Evolutionary conservation across 1,140 invertebrate species (phyloP).

Genomic region (Zaprionus gabonicus): DNA sequence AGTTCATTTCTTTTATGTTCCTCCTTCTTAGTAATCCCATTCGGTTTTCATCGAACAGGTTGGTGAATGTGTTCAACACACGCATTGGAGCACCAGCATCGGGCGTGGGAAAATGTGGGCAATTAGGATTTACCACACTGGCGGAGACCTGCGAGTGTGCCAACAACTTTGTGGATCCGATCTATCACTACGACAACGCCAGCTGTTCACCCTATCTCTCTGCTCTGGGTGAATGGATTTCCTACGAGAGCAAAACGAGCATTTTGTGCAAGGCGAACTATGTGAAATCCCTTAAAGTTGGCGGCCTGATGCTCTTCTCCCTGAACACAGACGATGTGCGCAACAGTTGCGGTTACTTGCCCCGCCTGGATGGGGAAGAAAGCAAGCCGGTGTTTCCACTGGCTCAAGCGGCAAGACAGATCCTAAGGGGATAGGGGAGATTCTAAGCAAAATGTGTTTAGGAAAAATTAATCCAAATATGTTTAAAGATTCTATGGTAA

Average conservation of each 20-base stretch:
- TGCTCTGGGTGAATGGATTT: conserved; percentile 92
- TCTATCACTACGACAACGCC: conserved; percentile 87
- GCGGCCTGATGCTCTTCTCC: conserved; percentile 91
- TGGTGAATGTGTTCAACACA: conserved; percentile 89
- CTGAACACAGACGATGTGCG: conserved; percentile 90
- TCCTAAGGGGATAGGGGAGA: conserved; percentile 7
- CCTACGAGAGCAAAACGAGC: conserved; percentile 92
- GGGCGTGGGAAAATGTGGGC: conserved; percentile 88
- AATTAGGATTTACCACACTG: conserved; percentile 90
- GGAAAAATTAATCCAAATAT: neutral
- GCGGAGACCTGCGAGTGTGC: conserved; percentile 89
- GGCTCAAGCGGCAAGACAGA: conserved; percentile 24
- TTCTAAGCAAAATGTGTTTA: neutral
- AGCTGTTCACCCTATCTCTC: conserved; percentile 92
- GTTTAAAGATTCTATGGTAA: neutral
- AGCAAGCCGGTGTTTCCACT: conserved; percentile 55
- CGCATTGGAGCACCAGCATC: conserved; percentile 89
- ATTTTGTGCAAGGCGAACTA: conserved; percentile 90
- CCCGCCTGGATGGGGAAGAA: neutral
- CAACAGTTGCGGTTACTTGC: conserved; percentile 53
- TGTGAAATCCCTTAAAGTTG: conserved; percentile 87
- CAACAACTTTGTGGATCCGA: conserved; percentile 84
- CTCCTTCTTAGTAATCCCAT: neutral
- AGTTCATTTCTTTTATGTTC: conserved; percentile 35
- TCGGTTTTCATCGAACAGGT: conserved; percentile 73